A percentile compares a stretch with the other conserved stretches of the same genome.
Evolutionary conservation across 2,113 vertebrate species (phyloP).

Genomic region (Cyanoderma ruficeps): DNA sequence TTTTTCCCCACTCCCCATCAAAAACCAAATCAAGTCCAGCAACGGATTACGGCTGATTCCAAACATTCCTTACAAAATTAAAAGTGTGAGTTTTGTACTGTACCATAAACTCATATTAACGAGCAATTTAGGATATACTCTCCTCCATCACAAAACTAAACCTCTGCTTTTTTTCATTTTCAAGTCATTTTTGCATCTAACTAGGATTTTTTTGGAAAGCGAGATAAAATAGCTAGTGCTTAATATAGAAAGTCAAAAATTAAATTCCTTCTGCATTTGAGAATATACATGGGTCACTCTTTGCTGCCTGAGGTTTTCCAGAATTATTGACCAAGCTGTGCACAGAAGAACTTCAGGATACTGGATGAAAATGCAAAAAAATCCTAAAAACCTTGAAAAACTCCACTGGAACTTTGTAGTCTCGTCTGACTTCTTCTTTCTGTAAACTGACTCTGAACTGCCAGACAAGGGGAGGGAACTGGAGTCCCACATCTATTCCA

Average conservation of each 20-base stretch:
- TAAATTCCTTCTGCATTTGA: slow-evolving; percentile 62
- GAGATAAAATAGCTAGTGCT: slow-evolving; percentile 66
- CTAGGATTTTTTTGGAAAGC: slow-evolving; percentile 67
- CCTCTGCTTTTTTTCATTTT: slow-evolving; percentile 18
- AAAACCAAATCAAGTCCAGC: slow-evolving; percentile 38
- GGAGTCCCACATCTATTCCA: slow-evolving; percentile 2
- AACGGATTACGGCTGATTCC: slow-evolving; percentile 13
- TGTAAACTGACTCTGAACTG: background rate
- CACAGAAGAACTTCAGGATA: slow-evolving; percentile 17
- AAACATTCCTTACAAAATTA: slow-evolving; percentile 5
- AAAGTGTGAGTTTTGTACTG: slow-evolving; percentile 46
- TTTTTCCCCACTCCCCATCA: background rate
- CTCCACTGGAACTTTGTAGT: background rate
- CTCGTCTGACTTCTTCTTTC: background rate
- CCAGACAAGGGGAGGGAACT: background rate
- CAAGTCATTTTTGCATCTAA: slow-evolving; percentile 46
- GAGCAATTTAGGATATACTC: slow-evolving; percentile 62
- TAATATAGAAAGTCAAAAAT: slow-evolving; percentile 59
- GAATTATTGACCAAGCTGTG: slow-evolving; percentile 65
- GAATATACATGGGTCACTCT: slow-evolving; percentile 43
- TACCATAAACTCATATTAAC: slow-evolving; percentile 56
- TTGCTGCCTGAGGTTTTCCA: slow-evolving; percentile 69
- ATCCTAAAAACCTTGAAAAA: background rate
- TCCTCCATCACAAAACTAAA: slow-evolving; percentile 70
- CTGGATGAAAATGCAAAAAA: background rate